Evolutionary conservation across 2,113 vertebrate species (phyloP), one percentile per base, ranked within the genome.

Genomic region (Scatophagus argus): DNA sequence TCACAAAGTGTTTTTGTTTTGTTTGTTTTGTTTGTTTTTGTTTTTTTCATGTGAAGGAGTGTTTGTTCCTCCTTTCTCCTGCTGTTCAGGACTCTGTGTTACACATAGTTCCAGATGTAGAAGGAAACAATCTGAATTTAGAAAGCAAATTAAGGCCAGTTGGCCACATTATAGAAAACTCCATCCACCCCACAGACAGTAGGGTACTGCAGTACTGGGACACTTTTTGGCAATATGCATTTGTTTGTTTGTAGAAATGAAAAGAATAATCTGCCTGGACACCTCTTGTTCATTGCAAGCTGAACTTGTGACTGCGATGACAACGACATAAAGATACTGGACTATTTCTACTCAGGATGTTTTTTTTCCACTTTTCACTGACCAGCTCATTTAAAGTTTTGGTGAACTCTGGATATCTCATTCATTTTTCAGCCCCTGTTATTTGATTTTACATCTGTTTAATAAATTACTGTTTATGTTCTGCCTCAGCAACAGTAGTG

Each of bases 361-460:
- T 72, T 77, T 23, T 62, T 61, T 72, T 77, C 49, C 46, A 63
- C 73, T 67, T 86, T 36, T 51, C 49, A 74, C 32, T 49, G 10
- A 69, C 49, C 70, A 64, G 41, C 29, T 31, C 5, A 19, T 16
- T 25, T 41, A 73, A 41, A 46, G 61, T 51, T 62, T 19, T 59
- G 23, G 41, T 78, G 25, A 44, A 13, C 38, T 84, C 29, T 4
- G 21, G 27, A 58, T 52, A 39, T 63, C 29, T 63, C 64, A 44
- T 19, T 41, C 17, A 25, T 68, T 31, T 36, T 63, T 65, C 67
- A 68, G 61, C 31, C 39, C 8, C 17, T 41, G 4, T 70, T 58
- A 56, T 44, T 74, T 73, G 17, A 49, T 65, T 81, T 64, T 77
- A 36, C 44, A 79, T 83, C 34, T 85, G 74, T 86, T 82, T 81